Evolutionary conservation across 2,113 vertebrate species (phyloP).

Genomic region (Cyprinodon brontotheroides): DNA sequence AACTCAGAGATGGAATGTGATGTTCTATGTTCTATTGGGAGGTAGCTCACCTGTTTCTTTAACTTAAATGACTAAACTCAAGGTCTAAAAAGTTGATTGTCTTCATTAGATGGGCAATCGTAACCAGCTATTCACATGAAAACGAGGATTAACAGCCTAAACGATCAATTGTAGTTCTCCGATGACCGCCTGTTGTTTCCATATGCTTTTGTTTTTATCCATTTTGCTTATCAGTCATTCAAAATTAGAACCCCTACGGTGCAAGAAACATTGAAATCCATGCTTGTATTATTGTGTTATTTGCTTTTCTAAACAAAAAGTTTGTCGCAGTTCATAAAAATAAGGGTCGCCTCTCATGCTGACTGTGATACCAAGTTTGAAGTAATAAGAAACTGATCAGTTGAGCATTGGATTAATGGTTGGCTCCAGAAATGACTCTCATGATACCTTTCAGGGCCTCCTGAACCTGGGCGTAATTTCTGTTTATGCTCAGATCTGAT

Average conservation of each 20-base stretch:
- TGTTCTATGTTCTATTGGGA: not conserved
- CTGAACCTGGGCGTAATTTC: constrained; percentile 75
- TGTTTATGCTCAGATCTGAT: constrained; percentile 74
- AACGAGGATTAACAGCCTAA: too few species aligned
- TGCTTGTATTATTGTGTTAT: constrained; percentile 1
- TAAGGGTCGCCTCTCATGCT: constrained; percentile 6
- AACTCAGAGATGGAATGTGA: not conserved
- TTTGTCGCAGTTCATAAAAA: not conserved
- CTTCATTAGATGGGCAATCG: too few species aligned
- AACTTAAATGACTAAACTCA: not conserved
- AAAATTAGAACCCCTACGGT: too few species aligned
- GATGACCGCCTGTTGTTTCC: too few species aligned
- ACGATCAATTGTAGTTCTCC: too few species aligned
- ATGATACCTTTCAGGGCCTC: constrained; percentile 66
- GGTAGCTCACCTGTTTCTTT: not conserved
- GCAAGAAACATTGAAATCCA: not conserved
- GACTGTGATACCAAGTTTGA: constrained; percentile 13
- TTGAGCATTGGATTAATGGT: constrained; percentile 49
- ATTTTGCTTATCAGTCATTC: too few species aligned
- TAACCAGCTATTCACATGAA: too few species aligned
- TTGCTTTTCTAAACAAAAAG: not conserved
- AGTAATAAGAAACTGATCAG: constrained; percentile 23
- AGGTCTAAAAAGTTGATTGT: not conserved
- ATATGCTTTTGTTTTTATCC: too few species aligned
- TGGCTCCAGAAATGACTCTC: constrained; percentile 62